Base-by-base conservation (phyloP, 2,888 invertebrate genomes). In the Pantelozetes paolii region DNA sequence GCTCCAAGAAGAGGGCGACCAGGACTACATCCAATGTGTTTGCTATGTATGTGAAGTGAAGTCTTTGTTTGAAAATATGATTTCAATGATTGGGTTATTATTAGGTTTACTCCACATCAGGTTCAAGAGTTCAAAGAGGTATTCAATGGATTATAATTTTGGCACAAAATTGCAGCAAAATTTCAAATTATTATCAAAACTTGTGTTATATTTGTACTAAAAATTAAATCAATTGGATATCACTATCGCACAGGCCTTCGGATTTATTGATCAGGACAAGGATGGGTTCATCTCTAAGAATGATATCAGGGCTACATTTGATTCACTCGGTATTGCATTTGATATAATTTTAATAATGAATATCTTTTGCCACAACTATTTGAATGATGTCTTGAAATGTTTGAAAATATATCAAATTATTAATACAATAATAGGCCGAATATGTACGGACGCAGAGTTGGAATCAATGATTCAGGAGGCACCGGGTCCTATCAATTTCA, bases 201-300 rank as follows among this genome's bases (percentile, higher is more conserved):
- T 5, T 9, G 1, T 26, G 1, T 23, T 54, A 2, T 26, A 26
- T 54, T 23, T 9, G 23, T 15, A 23, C 2, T 8, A 54, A 13
- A 54, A 45, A 50, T 9, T 20, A 40, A 5, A 20, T 20, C 40
- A 40, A 74, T 50, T 1, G 26, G 1, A 54, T 23, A 54, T 26
- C 23, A 5, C 5, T 18, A 1, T 28, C 28, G 11, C 32, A 20
- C 28, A 92, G 90, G 94, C 91, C 82, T 94, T 94, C 90, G 90
- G 90, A 86, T 89, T 95, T 81, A 94, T 94, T 90, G 94, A 94
- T 87, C 89, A 90, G 85, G 94, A 94, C 87, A 94, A 94, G 86
- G 94, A 94, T 83, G 92, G 92, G 80, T 84, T 86, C 78, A 80
- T 81, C 76, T 86, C 91, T 78, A 85, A 85, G 78, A 85, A 85